Percentiles rank a stretch among this genome's conserved stretches.
phyloP scores from a whole-genome alignment of 2,113 vertebrate species.

The Reinhardtius hippoglossoides region DNA sequence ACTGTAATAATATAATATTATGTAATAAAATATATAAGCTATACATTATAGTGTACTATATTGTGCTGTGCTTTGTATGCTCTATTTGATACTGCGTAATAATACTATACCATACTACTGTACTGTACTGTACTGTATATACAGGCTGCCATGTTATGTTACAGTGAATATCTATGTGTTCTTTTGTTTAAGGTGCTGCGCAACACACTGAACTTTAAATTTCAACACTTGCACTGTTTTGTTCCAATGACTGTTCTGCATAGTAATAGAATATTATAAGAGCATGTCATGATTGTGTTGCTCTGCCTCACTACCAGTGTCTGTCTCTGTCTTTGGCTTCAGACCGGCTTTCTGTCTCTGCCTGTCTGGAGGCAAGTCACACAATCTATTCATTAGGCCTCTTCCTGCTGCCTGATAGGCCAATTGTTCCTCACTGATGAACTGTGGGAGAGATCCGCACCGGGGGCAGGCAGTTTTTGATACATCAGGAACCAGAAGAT shows the following conservation, averaged over 20 bases:
- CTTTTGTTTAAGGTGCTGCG: no score
- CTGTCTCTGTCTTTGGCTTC: constrained; percentile 18
- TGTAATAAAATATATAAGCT: not conserved
- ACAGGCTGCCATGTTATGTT: no score
- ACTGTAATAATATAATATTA: no score
- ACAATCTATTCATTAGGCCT: constrained; percentile 62
- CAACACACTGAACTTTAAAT: not conserved
- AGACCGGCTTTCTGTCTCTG: constrained; percentile 30
- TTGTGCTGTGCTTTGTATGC: not conserved
- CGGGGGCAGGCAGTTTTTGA: constrained; percentile 52
- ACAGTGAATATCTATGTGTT: no score
- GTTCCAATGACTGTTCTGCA: constrained; percentile 22
- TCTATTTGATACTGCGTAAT: not conserved
- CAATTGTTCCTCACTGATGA: constrained; percentile 56
- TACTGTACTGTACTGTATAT: not conserved
- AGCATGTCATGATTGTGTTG: constrained; percentile 26
- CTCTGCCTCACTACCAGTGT: constrained; percentile 11
- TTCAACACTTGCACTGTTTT: not conserved
- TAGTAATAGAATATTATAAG: not conserved
- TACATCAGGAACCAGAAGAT: constrained; percentile 46
- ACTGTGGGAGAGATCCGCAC: constrained; percentile 49
- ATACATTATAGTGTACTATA: not conserved
- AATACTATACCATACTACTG: not conserved
- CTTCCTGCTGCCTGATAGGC: constrained; percentile 62
- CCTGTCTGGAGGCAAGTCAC: constrained; percentile 55